Conservation (phyloP, 2,113 vertebrate genomes). For the Lasiurus cinereus region DNA sequence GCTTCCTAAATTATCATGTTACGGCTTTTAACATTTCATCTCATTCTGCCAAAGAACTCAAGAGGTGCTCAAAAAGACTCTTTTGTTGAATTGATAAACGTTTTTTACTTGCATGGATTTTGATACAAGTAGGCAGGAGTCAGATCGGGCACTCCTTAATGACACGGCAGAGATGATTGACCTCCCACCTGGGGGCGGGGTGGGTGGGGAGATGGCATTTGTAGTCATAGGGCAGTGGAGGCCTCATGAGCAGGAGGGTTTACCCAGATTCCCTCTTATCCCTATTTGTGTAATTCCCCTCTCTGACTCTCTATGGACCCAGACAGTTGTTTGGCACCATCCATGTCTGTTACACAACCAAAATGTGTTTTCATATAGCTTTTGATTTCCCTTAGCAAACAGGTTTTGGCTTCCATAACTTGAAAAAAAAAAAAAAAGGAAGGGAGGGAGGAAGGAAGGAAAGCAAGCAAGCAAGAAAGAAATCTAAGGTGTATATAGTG, state of each 20-base stretch:
- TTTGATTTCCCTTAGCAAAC: conserved; percentile 58
- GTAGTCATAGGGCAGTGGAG: conserved; percentile 68
- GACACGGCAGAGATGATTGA: conserved; percentile 83
- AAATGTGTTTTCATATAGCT: conserved; percentile 59
- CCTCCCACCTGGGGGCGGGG: conserved; percentile 72
- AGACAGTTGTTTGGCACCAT: conserved; percentile 78
- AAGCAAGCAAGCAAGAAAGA: neutral
- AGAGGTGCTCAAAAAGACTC: neutral
- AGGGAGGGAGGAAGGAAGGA: neutral
- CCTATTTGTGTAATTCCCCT: conserved; percentile 81
- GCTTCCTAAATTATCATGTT: neutral
- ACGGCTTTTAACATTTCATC: neutral
- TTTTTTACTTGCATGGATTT: conserved; percentile 79
- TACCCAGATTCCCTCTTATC: conserved; percentile 82
- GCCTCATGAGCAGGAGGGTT: conserved; percentile 64
- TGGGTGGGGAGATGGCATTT: conserved; percentile 60
- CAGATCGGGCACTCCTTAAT: conserved; percentile 84
- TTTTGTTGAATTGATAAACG: conserved; percentile 42
- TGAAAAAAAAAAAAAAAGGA: neutral
- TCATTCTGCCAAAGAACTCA: conserved; percentile 34
- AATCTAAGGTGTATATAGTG: neutral
- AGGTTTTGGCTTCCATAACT: conserved; percentile 45
- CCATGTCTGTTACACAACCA: conserved; percentile 79
- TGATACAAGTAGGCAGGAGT: conserved; percentile 79
- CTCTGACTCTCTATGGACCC: conserved; percentile 81